phyloP scores from a whole-genome alignment of 2,888 invertebrate species.

The Stramonita haemastoma region DNA sequence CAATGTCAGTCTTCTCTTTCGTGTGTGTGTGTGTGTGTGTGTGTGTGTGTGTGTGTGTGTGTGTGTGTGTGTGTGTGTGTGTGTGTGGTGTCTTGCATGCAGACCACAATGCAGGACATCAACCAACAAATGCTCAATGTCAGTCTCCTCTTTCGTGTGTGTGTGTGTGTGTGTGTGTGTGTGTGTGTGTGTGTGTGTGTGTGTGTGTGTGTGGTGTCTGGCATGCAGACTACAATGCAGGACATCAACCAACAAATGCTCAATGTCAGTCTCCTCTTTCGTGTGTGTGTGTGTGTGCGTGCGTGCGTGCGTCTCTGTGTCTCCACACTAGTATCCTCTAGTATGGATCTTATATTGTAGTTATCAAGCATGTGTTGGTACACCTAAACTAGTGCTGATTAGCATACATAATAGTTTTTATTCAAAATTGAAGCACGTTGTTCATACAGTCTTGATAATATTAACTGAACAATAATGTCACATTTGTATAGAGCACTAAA shows the following conservation, averaged over 20 bases:
- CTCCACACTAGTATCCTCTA: no score
- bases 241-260: neutral
- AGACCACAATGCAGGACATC: slow-evolving; percentile 77
- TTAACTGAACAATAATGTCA: no score
- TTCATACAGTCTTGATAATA: no score
- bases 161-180: slow-evolving; percentile 23
- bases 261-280: neutral
- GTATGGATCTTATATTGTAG: no score
- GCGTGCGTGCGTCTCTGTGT: neutral
- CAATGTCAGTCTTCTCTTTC: slow-evolving; percentile 55
- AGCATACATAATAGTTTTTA: no score
- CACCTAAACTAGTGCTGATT: no score
- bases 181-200: neutral
- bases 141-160: slow-evolving; percentile 15
- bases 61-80: neutral
- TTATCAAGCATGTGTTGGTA: no score
- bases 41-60: neutral
- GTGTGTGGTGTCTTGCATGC: slow-evolving; percentile 69
- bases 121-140: slow-evolving; percentile 75
- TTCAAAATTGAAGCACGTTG: no score
- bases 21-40: slow-evolving; percentile 4
- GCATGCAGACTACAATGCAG: neutral
- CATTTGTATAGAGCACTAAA: no score
- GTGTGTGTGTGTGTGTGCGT: neutral
- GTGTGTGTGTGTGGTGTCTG: neutral